A percentile compares a stretch with the other conserved stretches of the same genome.
Conservation (phyloP, 1,140 invertebrate species). For the Mamestra configurata region DNA sequence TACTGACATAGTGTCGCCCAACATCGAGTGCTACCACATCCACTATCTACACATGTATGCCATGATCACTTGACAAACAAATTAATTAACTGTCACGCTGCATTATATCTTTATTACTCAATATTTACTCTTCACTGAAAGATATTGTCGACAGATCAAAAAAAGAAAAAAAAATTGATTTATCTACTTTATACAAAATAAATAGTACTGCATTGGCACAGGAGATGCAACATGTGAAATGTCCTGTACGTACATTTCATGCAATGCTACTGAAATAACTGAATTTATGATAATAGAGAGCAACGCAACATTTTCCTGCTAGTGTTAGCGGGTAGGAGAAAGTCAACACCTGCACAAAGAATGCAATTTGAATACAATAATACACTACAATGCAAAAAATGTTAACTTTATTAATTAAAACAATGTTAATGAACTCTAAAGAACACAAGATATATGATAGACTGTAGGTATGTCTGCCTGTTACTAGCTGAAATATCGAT, state of each 20-base stretch:
- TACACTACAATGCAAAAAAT: conserved; percentile 85
- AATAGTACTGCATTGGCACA: conserved; percentile 67
- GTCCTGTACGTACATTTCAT: conserved; percentile 76
- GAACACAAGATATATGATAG: conserved; percentile 73
- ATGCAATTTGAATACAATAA: conserved; percentile 83
- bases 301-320: conserved; percentile 87
- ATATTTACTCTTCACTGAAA: conserved; percentile 50
- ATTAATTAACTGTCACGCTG: conserved; percentile 73
- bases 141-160: conserved; percentile 52
- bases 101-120: conserved; percentile 48
- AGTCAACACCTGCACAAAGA: conserved; percentile 86
- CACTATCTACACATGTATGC: conserved; percentile 82
- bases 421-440: conserved; percentile 77
- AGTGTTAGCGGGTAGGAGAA: conserved; percentile 85
- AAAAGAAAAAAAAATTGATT: conserved; percentile 54
- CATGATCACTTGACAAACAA: conserved; percentile 76
- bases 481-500: conserved; percentile 33
- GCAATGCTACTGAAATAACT: conserved; percentile 71
- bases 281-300: conserved; percentile 75
- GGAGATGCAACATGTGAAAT: conserved; percentile 72
- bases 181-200: conserved; percentile 55
- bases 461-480: conserved; percentile 55
- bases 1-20: conserved; percentile 89
- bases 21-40: conserved; percentile 85
- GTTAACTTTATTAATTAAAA: conserved; percentile 78